These are phyloP conservation scores for Epistrophe grossulariae DNA, from an alignment of 2,888 invertebrate species.

Conservation along the genomic window DNA sequence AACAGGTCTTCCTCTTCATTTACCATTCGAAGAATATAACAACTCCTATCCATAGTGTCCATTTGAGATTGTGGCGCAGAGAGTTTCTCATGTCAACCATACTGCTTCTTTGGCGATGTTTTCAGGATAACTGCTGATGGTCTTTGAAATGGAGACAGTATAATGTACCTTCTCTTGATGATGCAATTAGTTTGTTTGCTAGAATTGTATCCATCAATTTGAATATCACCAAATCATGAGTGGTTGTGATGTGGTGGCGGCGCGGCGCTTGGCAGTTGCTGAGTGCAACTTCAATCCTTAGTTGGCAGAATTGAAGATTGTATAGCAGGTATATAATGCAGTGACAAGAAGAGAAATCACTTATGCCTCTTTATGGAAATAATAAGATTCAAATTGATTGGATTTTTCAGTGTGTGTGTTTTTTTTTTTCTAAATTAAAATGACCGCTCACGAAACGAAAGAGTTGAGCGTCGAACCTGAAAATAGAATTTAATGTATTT, in stretches of 20 bases:
- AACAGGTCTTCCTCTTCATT: slow-evolving; percentile 39
- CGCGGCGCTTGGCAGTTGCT: slow-evolving; percentile 12
- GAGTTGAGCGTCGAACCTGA: slow-evolving; percentile 32
- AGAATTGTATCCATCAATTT: slow-evolving; percentile 67
- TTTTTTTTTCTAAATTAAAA: neutral
- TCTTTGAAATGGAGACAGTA: slow-evolving; percentile 22
- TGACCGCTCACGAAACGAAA: slow-evolving; percentile 17
- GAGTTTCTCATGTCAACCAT: slow-evolving; percentile 28
- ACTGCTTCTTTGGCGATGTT: neutral
- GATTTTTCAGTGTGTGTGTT: neutral
- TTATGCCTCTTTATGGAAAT: slow-evolving; percentile 54
- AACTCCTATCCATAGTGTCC: slow-evolving; percentile 41
- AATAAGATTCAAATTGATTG: slow-evolving; percentile 45
- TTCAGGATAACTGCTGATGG: neutral
- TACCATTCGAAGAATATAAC: slow-evolving; percentile 6
- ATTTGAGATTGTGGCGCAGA: slow-evolving; percentile 26
- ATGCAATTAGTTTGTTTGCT: slow-evolving; percentile 65
- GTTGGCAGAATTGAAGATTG: slow-evolving; percentile 39
- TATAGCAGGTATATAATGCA: neutral
- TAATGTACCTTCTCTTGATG: slow-evolving; percentile 38
- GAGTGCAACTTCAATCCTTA: slow-evolving; percentile 27
- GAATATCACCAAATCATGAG: slow-evolving; percentile 65
- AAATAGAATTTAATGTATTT: no score
- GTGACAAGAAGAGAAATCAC: slow-evolving; percentile 61
- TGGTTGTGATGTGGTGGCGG: slow-evolving; percentile 15